These are phyloP conservation scores for Cercopithecus mona DNA, from an alignment of 2,113 vertebrate species.

Conservation along the genomic window DNA sequence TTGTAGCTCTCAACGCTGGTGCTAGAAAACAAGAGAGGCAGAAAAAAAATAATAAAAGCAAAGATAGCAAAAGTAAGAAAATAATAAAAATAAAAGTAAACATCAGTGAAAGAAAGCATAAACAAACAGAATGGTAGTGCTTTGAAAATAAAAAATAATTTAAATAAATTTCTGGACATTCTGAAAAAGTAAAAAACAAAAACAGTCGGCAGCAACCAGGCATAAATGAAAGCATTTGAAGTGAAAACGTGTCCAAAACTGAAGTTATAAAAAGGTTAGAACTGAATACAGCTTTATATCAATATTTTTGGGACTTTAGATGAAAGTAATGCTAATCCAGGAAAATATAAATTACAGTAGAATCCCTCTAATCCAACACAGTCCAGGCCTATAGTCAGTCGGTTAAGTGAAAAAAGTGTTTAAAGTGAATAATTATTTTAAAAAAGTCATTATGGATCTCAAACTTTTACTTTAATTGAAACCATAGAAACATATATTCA, in stretches of 20 bases:
- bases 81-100: background rate
- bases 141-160: background rate
- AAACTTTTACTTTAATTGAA: background rate
- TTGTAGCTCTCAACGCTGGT: background rate
- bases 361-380: background rate
- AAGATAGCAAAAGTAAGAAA: background rate
- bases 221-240: background rate
- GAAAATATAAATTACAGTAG: background rate
- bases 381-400: background rate
- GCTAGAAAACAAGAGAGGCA: background rate
- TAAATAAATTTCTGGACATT: background rate
- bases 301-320: background rate
- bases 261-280: background rate
- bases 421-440: background rate
- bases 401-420: background rate
- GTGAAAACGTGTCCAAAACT: background rate
- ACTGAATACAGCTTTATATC: background rate
- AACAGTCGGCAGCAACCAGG: background rate
- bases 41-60: background rate
- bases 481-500: background rate
- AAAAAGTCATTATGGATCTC: background rate
- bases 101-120: background rate
- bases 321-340: background rate
- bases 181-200: background rate
- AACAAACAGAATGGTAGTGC: background rate